A percentile compares a stretch with the other conserved stretches of the same genome.
Conservation (phyloP, 64 coral and sea anemone genomes). For the Stylophora pistillata region DNA sequence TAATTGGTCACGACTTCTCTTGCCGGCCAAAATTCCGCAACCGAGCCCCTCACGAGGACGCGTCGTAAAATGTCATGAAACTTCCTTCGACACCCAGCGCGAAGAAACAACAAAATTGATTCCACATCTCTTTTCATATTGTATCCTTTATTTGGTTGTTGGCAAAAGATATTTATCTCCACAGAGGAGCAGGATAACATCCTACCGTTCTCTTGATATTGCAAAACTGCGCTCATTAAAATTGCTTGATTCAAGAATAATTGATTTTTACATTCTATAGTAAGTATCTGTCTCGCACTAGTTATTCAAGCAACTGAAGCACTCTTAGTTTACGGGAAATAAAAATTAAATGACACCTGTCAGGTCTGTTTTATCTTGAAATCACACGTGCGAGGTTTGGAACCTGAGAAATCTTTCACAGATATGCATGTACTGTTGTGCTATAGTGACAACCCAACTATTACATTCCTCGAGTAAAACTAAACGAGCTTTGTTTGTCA, state of each 20-base stretch:
- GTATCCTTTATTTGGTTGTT: constrained; percentile 9
- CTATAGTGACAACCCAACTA: constrained; percentile 1
- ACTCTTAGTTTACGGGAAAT: background rate
- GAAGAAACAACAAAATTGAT: background rate
- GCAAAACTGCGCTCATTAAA: constrained; percentile 41
- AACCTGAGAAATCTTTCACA: background rate
- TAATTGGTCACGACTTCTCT: no score
- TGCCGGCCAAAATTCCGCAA: no score
- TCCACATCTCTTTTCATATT: background rate
- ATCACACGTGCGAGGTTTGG: background rate
- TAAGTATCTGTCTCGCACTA: background rate
- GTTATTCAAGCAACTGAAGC: background rate
- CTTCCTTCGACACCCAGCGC: no score
- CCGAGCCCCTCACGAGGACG: no score
- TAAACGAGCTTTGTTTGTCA: background rate
- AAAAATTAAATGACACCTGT: background rate
- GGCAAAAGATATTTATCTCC: constrained; percentile 32
- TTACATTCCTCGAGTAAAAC: background rate
- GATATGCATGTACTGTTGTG: background rate
- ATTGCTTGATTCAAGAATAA: constrained; percentile 23
- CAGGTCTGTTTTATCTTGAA: background rate
- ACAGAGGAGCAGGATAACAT: background rate
- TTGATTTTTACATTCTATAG: constrained; percentile 24
- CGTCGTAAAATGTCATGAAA: no score
- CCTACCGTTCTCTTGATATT: background rate